Conservation (phyloP, 2,113 vertebrate species). For the Arvicanthis niloticus region DNA sequence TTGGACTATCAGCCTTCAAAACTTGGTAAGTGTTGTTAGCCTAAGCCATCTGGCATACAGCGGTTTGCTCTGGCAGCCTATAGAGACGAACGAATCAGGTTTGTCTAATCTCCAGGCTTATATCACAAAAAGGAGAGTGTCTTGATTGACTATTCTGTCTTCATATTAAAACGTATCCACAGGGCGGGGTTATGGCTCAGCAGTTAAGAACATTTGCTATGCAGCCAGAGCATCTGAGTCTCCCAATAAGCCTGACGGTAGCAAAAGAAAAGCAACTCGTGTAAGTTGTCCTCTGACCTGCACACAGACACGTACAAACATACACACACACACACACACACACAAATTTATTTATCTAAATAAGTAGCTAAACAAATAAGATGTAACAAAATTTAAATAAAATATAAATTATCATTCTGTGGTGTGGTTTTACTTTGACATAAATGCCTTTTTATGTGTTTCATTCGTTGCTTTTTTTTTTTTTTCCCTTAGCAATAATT, state of each 20-base stretch:
- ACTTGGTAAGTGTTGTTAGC: neutral
- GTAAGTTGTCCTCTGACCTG: neutral
- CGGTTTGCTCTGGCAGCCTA: neutral
- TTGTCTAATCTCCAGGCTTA: constrained; percentile 29
- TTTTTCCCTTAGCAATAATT: neutral
- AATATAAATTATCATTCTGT: neutral
- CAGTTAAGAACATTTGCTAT: neutral
- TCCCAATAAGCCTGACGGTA: neutral
- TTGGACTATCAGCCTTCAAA: neutral
- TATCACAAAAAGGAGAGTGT: neutral
- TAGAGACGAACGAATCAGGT: neutral
- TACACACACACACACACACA: neutral
- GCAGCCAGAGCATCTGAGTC: neutral
- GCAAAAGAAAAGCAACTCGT: neutral
- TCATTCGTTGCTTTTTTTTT: neutral
- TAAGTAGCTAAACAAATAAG: neutral
- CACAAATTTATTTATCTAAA: neutral
- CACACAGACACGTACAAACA: too few species aligned
- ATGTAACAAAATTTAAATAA: neutral
- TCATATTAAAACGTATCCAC: constrained; percentile 49
- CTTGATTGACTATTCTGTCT: neutral
- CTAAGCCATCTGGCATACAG: neutral
- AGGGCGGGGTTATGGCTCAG: neutral
- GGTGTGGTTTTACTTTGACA: neutral
- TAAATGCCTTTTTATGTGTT: neutral